Evolutionary conservation across 2,113 vertebrate genomes (phyloP), one percentile per base, ranked within the genome.

Genomic region (Planiliza haematocheilus): DNA sequence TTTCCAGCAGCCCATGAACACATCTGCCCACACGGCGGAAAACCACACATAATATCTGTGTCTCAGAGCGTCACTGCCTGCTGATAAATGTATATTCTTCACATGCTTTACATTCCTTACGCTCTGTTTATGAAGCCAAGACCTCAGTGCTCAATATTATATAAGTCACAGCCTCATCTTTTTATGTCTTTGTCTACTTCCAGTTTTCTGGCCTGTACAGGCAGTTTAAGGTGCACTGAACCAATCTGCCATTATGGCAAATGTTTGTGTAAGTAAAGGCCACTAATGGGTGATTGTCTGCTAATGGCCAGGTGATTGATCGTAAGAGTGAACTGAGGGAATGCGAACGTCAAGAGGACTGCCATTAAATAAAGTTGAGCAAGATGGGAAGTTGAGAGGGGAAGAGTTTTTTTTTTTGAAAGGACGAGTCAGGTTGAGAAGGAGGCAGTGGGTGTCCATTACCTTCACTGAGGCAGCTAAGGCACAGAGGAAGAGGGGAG

Each of bases 401-500:
- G 48, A 2, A 66, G 59, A 36, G 46, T 30, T 30, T 30, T 30
- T 30, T n/a, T n/a, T 21, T 34, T 36, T 66, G 55, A 69, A 53
- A 64, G 65, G 41, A 67, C 12, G 18, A 45, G 67, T 68, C 42
- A 57, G 71, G 83, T 66, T 53, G 62, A 46, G 58, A 65, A 50
- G 76, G 63, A 83, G 63, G 69, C 57, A 78, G 57, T 3, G 8
- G 56, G 77, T 46, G 69, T 90, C 88, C 86, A 90, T 92, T 89
- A 91, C 81, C 53, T 78, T 66, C 58, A 62, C 70, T 59, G 63
- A 82, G 88, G 88, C 72, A 82, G 86, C 61, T 69, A 55, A 72
- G 78, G 86, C 17, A 67, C 43, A 60, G 70, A 86, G 85, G 77
- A 75, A 64, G 50, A 75, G 70, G 68, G 16, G 68, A 45, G 83